These are phyloP conservation scores for Ceratina australensis DNA, from an alignment of 1,140 invertebrate species.

Conservation along the genomic window DNA sequence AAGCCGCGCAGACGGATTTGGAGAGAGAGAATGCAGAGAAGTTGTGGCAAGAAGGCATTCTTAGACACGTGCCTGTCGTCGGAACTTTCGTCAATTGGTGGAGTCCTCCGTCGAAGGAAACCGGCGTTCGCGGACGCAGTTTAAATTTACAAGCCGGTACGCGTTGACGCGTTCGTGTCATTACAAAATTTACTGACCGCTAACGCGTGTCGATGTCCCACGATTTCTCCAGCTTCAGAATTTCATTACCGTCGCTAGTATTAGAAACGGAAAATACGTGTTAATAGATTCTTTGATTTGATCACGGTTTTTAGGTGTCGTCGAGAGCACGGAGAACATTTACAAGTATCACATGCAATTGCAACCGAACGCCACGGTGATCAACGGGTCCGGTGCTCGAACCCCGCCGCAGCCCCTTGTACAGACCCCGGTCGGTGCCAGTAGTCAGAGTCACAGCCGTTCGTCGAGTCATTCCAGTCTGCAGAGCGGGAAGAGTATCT, in stretches of 20 bases:
- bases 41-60: constrained; percentile 95
- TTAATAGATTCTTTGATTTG: neutral
- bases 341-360: constrained; percentile 94
- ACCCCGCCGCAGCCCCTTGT: constrained; percentile 84
- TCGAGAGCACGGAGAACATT: constrained; percentile 95
- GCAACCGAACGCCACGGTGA: constrained; percentile 77
- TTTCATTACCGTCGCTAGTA: no score
- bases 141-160: constrained; percentile 89
- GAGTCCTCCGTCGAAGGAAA: constrained; percentile 88
- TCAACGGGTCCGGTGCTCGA: constrained; percentile 79
- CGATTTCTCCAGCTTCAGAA: no score
- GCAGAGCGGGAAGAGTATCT: constrained; percentile 73
- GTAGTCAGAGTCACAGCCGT: constrained; percentile 81
- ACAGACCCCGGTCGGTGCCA: constrained; percentile 82
- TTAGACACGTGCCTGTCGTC: constrained; percentile 95
- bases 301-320: constrained; percentile 82
- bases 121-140: constrained; percentile 90
- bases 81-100: constrained; percentile 94
- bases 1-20: constrained; percentile 94
- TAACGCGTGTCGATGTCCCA: no score
- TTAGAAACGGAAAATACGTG: no score
- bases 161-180: no score
- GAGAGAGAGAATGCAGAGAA: constrained; percentile 93
- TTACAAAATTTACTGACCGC: no score
- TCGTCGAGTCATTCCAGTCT: constrained; percentile 82